Conservation (phyloP, 1,140 invertebrate species). For the Heliconius eleuchia region DNA sequence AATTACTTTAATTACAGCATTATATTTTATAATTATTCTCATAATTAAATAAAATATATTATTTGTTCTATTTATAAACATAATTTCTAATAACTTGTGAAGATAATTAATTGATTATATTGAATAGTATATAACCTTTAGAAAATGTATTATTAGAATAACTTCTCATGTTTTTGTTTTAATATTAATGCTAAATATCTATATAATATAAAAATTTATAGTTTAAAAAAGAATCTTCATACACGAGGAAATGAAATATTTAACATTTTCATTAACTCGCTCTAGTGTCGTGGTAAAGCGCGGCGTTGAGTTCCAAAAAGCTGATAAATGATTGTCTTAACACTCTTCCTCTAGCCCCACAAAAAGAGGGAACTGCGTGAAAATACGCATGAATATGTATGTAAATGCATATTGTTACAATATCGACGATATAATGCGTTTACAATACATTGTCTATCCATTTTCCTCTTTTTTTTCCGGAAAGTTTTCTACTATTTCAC, state of each 20-base stretch:
- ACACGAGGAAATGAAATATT: too few species aligned
- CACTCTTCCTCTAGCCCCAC: too few species aligned
- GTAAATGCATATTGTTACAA: background rate
- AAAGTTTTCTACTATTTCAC: background rate
- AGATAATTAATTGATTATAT: background rate
- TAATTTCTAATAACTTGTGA: background rate
- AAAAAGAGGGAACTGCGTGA: too few species aligned
- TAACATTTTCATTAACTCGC: too few species aligned
- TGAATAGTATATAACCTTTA: background rate
- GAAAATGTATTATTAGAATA: background rate
- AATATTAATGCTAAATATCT: too few species aligned
- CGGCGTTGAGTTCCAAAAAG: too few species aligned
- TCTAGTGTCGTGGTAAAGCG: too few species aligned
- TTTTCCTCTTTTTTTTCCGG: conserved; percentile 2
- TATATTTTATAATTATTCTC: background rate
- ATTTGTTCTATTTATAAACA: background rate
- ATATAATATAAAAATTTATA: too few species aligned
- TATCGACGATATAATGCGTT: background rate
- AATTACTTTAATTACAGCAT: too few species aligned
- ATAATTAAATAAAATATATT: background rate
- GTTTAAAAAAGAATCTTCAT: too few species aligned
- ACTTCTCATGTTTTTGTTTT: background rate
- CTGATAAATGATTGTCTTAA: too few species aligned
- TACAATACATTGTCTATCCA: background rate
- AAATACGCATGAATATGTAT: too few species aligned